These are phyloP conservation scores for Polypterus bichir DNA, from an alignment of 2,113 vertebrate species.

Conservation along the genomic window DNA sequence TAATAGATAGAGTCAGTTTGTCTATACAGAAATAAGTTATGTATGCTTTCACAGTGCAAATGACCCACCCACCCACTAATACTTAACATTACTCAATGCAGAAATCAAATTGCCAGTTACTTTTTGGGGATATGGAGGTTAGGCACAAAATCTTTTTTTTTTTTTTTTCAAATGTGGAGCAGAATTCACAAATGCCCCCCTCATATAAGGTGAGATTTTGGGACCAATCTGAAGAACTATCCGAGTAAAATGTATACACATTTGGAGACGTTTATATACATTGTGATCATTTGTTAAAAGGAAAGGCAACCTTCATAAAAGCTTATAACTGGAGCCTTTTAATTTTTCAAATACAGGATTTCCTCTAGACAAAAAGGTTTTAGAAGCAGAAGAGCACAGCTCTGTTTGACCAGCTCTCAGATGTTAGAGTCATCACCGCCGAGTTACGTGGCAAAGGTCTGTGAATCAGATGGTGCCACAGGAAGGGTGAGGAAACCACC, in stretches of 20 bases:
- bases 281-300: neutral
- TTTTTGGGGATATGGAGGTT: too few species aligned
- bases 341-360: slow-evolving; percentile 39
- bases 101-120: too few species aligned
- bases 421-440: neutral
- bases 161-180: neutral
- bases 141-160: too few species aligned
- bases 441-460: neutral
- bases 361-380: slow-evolving; percentile 52
- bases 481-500: neutral
- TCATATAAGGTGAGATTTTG: neutral
- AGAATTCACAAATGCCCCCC: neutral
- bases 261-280: neutral
- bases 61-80: too few species aligned
- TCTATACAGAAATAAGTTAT: too few species aligned
- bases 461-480: neutral
- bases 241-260: too few species aligned
- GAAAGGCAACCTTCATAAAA: slow-evolving; percentile 6
- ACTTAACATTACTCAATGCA: too few species aligned
- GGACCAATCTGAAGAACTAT: too few species aligned
- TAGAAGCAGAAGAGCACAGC: slow-evolving; percentile 34
- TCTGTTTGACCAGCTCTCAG: slow-evolving; percentile 39
- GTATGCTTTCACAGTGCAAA: too few species aligned
- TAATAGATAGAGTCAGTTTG: too few species aligned
- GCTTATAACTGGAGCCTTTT: slow-evolving; percentile 5